These are phyloP conservation scores for Pyxicephalus adspersus DNA, from an alignment of 2,113 vertebrate species.

Conservation along the genomic window DNA sequence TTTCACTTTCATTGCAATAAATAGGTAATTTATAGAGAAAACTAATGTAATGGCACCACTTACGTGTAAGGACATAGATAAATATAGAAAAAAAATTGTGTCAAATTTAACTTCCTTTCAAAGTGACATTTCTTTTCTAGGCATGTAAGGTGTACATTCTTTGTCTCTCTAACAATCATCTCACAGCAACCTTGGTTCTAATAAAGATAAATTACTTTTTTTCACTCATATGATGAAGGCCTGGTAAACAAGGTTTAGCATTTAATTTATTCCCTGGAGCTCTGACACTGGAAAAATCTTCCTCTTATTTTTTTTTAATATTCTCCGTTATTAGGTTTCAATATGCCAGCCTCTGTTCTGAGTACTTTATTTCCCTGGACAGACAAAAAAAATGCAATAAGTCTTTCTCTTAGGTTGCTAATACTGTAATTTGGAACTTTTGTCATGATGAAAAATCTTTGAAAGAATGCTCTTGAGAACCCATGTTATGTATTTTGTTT, in stretches of 20 bases:
- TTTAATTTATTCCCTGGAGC: slow-evolving; percentile 86
- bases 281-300: slow-evolving; percentile 73
- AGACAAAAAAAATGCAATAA: slow-evolving; percentile 73
- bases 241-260: slow-evolving; percentile 78
- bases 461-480: slow-evolving; percentile 69
- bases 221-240: slow-evolving; percentile 75
- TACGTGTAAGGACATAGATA: neutral
- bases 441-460: slow-evolving; percentile 79
- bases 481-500: slow-evolving; percentile 71
- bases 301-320: slow-evolving; percentile 83
- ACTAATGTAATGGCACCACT: neutral
- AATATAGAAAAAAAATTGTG: slow-evolving; percentile 4
- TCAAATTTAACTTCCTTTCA: slow-evolving; percentile 2
- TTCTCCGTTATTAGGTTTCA: slow-evolving; percentile 87
- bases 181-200: slow-evolving; percentile 68
- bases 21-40: neutral
- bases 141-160: slow-evolving; percentile 10
- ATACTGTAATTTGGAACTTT: slow-evolving; percentile 75
- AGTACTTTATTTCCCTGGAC: slow-evolving; percentile 92
- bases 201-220: slow-evolving; percentile 85
- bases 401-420: slow-evolving; percentile 70
- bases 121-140: slow-evolving; percentile 20
- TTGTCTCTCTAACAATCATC: slow-evolving; percentile 47
- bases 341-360: slow-evolving; percentile 80
- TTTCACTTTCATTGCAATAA: neutral